phyloP scores from a whole-genome alignment of 2,797 vertebrate species.

The Mus minutoides region DNA sequence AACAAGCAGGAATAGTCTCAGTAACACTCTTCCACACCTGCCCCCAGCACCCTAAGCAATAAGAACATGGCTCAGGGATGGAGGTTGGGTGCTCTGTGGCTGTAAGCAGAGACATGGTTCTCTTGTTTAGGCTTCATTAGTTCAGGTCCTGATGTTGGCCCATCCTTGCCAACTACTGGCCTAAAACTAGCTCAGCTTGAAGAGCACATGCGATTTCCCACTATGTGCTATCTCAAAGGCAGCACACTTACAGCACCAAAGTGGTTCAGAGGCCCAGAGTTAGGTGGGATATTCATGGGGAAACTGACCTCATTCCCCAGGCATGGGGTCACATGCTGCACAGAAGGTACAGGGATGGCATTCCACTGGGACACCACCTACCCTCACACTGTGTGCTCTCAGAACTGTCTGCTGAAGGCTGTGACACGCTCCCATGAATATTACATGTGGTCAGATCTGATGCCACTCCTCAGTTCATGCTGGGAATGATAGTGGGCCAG shows the following conservation, averaged over 20 bases:
- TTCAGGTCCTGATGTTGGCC: neutral
- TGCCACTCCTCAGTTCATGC: neutral
- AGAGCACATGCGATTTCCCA: slow-evolving; percentile 48
- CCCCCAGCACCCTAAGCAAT: neutral
- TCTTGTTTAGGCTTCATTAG: neutral
- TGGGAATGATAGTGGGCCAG: slow-evolving; percentile 4
- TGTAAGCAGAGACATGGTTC: neutral
- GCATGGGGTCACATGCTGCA: neutral
- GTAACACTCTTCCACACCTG: neutral
- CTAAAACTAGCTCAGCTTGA: slow-evolving; percentile 5
- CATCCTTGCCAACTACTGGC: neutral
- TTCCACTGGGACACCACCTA: neutral
- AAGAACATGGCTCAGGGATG: neutral
- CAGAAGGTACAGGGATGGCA: neutral
- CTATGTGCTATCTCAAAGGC: neutral
- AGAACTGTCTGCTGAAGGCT: neutral
- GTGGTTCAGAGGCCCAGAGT: neutral
- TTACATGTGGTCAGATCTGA: slow-evolving; percentile 30
- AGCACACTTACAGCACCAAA: neutral
- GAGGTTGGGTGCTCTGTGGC: neutral
- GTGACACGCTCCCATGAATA: neutral
- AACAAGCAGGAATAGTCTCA: neutral
- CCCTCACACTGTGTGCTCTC: neutral
- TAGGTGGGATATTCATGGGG: neutral
- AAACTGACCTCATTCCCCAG: slow-evolving; percentile 22